phyloP scores from a whole-genome alignment of 2,113 vertebrate genomes.

The Silurus glanis region DNA sequence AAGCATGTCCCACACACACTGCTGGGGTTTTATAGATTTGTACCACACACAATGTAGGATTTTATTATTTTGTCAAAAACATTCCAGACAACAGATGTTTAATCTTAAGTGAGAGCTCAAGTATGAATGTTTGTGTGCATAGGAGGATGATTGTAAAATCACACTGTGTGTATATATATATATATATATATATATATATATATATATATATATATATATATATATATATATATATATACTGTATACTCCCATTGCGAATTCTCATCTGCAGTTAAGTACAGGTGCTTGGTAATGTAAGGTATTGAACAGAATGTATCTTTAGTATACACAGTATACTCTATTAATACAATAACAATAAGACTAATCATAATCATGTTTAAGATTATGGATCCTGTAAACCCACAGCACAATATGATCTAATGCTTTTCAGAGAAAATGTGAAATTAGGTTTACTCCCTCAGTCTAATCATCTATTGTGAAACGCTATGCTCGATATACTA shows the following conservation, averaged over 20 bases:
- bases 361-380: not conserved
- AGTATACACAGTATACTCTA: not conserved
- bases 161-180: too few relatives aligned
- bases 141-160: not conserved
- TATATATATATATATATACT: too few relatives aligned
- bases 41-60: not conserved
- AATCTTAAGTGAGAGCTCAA: not conserved
- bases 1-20: not conserved
- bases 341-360: not conserved
- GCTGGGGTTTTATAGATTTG: not conserved
- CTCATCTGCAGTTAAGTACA: too few relatives aligned
- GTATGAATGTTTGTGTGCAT: not conserved
- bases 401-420: too few relatives aligned
- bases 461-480: not conserved
- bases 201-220: too few relatives aligned
- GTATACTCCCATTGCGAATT: too few relatives aligned
- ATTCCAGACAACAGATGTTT: not conserved
- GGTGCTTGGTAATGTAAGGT: too few relatives aligned
- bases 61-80: not conserved
- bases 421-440: not conserved
- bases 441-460: not conserved
- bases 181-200: too few relatives aligned
- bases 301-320: not conserved
- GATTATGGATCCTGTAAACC: too few relatives aligned
- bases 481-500: not conserved